Evolutionary conservation across 2,888 invertebrate species (phyloP), one percentile per base, ranked within the genome.

Genomic region (Watsonalla cultraria): DNA sequence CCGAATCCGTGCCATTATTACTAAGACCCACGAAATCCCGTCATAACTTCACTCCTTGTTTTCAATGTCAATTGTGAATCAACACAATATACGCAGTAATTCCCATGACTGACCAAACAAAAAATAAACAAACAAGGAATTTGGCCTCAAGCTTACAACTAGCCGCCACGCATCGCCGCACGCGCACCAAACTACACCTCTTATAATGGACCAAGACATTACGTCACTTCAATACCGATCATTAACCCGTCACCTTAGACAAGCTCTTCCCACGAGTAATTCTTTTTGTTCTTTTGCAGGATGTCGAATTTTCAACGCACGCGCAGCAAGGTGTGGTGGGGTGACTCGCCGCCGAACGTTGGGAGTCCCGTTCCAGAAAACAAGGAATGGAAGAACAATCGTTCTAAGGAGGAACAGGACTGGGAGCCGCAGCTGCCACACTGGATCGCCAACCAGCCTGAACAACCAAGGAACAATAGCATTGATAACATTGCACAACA

Each of bases 241-340:
- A 89, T 89, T 89, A 86, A 63, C 66, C 64, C 66, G 70, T 70
- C 75, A 75, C 73, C 72, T 76, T 65, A 65, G 62, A 61, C 58
- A 63, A 58, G 57, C 59, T 64, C 66, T 88, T 90, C 88, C 82
- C 87, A 89, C 86, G 85, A 78, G 70, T 81, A 76, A 83, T 67
- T 61, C 61, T 76, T 76, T 80, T 81, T 76, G 74, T 84, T 84
- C 73, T 81, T 79, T 87, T 82, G 63, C 84, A 90, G 89, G 81
- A 94, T 94, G 94, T 91, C 93, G 54, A 93, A 93, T 78, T 94
- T 94, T 77, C 93, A 93, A 85, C 89, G 94, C 68, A 92, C 92
- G 61, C 92, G 93, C 61, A 94, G 94, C 80, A 94, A 93, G 82
- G 93, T 94, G 9, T 94, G 93, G 93, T 94, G 93, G 93, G 92